Percentiles rank a stretch among this genome's conserved stretches.
Conservation (phyloP, 2,797 vertebrate species). For the Pseudochirops corinnae region DNA sequence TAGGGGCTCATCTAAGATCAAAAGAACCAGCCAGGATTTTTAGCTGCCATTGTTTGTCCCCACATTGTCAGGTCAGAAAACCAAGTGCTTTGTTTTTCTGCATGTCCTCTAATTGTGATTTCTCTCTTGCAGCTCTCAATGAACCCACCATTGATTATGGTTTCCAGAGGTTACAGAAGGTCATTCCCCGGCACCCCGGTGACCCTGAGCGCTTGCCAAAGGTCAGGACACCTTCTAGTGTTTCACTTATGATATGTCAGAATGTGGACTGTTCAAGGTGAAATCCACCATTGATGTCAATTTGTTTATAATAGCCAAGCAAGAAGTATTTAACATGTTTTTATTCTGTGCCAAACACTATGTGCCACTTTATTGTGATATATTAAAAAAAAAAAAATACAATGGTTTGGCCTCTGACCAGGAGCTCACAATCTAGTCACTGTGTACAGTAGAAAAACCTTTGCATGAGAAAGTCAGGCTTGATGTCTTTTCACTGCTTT, state of each 20-base stretch:
- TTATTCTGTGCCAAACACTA: neutral
- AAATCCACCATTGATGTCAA: constrained; percentile 8
- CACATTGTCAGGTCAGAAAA: neutral
- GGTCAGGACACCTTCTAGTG: constrained; percentile 86
- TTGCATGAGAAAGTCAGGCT: neutral
- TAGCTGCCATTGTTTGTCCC: constrained; percentile 46
- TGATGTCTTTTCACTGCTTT: neutral
- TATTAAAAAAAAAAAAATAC: neutral
- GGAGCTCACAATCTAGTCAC: neutral
- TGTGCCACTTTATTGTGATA: neutral
- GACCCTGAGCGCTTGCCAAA: constrained; percentile 98
- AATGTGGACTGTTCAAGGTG: constrained; percentile 7
- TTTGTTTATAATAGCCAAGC: constrained; percentile 13
- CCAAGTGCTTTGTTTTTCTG: neutral
- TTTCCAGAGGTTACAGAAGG: constrained; percentile 99
- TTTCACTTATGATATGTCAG: constrained; percentile 64
- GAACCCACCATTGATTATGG: constrained; percentile 99
- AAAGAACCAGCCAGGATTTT: constrained; percentile 13
- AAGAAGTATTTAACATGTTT: neutral
- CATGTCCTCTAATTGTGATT: constrained; percentile 74
- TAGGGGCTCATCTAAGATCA: constrained; percentile 24
- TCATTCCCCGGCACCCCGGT: constrained; percentile 97
- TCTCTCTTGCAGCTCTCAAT: constrained; percentile 92
- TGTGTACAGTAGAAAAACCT: neutral
- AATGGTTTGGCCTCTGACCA: neutral